Evolutionary conservation across 1,140 invertebrate species (phyloP).

Genomic region (Micrasema longulum): DNA sequence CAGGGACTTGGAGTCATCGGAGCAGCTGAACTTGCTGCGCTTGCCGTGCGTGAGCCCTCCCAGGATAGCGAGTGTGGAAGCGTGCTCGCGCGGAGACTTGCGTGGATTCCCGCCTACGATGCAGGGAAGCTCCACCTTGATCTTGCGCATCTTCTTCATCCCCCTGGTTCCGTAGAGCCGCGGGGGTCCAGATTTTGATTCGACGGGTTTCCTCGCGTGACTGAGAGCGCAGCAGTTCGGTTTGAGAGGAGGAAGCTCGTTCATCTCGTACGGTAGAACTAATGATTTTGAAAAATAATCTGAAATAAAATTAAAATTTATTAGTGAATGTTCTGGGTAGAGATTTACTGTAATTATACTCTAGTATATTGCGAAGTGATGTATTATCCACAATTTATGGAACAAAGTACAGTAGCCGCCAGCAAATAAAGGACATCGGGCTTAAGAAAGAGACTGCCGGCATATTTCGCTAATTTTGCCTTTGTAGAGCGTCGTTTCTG

Average conservation of each 20-base stretch:
- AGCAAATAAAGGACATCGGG: too few relatives aligned
- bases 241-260: slow-evolving; percentile 70
- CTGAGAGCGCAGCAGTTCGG: slow-evolving; percentile 67
- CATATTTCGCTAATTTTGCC: too few relatives aligned
- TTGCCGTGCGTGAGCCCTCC: slow-evolving; percentile 74
- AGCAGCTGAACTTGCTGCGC: slow-evolving; percentile 60
- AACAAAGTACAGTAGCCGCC: too few relatives aligned
- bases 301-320: slow-evolving; percentile 59
- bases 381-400: too few relatives aligned
- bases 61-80: slow-evolving; percentile 85
- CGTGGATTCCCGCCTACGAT: slow-evolving; percentile 70
- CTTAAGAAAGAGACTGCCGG: too few relatives aligned
- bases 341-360: too few relatives aligned
- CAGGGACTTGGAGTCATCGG: slow-evolving; percentile 63
- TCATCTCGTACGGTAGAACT: slow-evolving; percentile 83
- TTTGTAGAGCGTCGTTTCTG: too few relatives aligned
- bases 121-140: slow-evolving; percentile 26
- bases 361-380: too few relatives aligned
- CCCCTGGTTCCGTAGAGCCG: slow-evolving; percentile 63
- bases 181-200: slow-evolving; percentile 59
- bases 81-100: slow-evolving; percentile 88
- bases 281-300: slow-evolving; percentile 70
- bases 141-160: slow-evolving; percentile 59
- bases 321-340: too few relatives aligned
- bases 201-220: slow-evolving; percentile 59